Conservation (phyloP, 2,797 vertebrate genomes). For the Xenentodon cancila region DNA sequence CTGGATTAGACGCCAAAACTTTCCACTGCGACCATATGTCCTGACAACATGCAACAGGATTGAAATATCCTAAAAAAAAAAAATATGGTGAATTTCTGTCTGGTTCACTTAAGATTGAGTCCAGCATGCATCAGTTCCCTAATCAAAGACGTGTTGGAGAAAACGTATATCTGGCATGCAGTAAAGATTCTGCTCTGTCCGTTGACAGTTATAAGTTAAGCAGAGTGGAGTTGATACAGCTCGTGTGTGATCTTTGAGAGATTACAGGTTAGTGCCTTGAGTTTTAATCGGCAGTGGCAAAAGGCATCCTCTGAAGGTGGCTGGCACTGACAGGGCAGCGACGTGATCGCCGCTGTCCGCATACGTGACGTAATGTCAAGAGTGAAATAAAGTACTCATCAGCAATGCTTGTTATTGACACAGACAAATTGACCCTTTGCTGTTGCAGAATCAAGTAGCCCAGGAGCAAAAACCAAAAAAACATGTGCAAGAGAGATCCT, state of each 20-base stretch:
- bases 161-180: slow-evolving; percentile 7
- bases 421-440: too few species aligned
- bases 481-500: too few species aligned
- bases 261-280: slow-evolving; percentile 55
- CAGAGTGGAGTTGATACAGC: slow-evolving; percentile 46
- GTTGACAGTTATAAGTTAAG: slow-evolving; percentile 25
- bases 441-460: too few species aligned
- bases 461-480: too few species aligned
- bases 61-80: background rate
- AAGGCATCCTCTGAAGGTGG: slow-evolving; percentile 14
- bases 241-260: slow-evolving; percentile 50
- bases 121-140: background rate
- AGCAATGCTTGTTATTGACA: too few species aligned
- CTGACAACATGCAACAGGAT: background rate
- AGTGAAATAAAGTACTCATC: too few species aligned
- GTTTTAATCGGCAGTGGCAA: slow-evolving; percentile 50
- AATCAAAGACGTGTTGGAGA: background rate
- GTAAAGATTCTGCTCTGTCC: slow-evolving; percentile 13
- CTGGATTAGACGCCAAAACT: slow-evolving; percentile 33
- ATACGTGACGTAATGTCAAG: too few species aligned
- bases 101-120: too few species aligned
- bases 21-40: background rate
- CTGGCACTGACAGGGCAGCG: slow-evolving; percentile 7
- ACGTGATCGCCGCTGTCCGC: too few species aligned
- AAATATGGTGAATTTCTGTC: background rate